phyloP scores from a whole-genome alignment of 2,888 invertebrate genomes.

The Heliconius cydno region DNA sequence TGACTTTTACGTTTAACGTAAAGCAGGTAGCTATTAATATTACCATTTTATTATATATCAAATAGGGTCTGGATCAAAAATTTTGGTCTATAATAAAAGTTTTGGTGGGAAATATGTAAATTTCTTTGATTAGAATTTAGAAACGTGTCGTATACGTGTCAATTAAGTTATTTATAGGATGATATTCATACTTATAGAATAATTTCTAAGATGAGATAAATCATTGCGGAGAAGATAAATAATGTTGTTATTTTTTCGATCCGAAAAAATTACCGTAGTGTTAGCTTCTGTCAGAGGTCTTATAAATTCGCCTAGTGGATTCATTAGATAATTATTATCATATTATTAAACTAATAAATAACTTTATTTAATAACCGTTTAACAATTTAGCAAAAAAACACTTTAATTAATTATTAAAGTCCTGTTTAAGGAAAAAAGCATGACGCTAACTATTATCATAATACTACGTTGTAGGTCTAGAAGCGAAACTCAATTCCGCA shows the following conservation, averaged over 20 bases:
- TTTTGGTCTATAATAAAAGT: slow-evolving; percentile 3
- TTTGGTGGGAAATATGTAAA: slow-evolving; percentile 13
- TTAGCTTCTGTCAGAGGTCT: too few relatives aligned
- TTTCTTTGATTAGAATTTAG: neutral
- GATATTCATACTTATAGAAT: neutral
- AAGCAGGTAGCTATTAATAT: slow-evolving; percentile 30
- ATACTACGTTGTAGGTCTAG: too few relatives aligned
- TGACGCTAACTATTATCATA: too few relatives aligned
- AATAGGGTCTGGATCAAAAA: slow-evolving; percentile 4
- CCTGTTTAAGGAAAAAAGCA: too few relatives aligned
- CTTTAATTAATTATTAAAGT: too few relatives aligned
- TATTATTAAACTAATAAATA: too few relatives aligned
- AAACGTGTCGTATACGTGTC: neutral
- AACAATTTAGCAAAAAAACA: too few relatives aligned
- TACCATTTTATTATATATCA: slow-evolving; percentile 25
- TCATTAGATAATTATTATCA: too few relatives aligned
- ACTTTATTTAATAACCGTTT: too few relatives aligned
- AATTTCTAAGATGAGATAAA: neutral
- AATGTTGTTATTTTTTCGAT: neutral
- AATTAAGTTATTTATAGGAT: slow-evolving; percentile 1
- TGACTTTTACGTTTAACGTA: slow-evolving; percentile 25
- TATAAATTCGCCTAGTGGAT: too few relatives aligned
- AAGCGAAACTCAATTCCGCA: too few relatives aligned
- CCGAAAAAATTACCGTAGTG: too few relatives aligned
- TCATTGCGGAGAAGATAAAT: neutral